phyloP scores from a whole-genome alignment of 2,888 invertebrate genomes.

The Halictus ligatus region DNA sequence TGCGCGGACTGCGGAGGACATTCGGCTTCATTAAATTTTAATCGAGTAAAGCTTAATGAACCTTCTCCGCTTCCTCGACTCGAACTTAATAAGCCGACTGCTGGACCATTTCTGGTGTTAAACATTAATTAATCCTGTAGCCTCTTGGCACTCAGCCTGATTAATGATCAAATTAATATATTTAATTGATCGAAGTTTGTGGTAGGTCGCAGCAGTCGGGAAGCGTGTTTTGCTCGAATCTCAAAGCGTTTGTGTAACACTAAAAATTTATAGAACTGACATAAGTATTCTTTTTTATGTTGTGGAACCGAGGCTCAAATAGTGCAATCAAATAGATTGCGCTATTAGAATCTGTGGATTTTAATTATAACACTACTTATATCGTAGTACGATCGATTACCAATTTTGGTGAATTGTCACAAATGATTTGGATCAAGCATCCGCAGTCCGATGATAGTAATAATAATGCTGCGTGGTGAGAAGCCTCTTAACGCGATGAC shows the following conservation, averaged over 20 bases:
- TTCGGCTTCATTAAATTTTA: neutral
- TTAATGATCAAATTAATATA: neutral
- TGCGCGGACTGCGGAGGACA: neutral
- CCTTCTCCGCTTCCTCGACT: neutral
- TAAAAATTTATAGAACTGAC: neutral
- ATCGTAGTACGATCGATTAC: neutral
- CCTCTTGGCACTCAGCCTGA: neutral
- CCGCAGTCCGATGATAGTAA: slow-evolving; percentile 11
- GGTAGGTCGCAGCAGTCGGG: neutral
- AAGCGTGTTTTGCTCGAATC: neutral
- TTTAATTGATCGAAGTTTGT: neutral
- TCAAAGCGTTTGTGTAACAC: neutral
- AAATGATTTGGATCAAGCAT: neutral
- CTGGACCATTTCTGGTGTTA: neutral
- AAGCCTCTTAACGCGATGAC: slow-evolving; percentile 51
- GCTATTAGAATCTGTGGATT: neutral
- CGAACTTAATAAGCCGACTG: neutral
- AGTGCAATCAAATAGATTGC: too few species aligned
- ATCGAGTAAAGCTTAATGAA: neutral
- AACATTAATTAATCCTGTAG: neutral
- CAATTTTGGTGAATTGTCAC: neutral
- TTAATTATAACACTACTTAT: neutral
- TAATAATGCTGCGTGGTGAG: slow-evolving; percentile 49
- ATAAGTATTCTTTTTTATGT: too few species aligned
- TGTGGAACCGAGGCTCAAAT: too few species aligned